Conservation (phyloP, 2,888 invertebrate genomes). For the Acronicta alni region DNA sequence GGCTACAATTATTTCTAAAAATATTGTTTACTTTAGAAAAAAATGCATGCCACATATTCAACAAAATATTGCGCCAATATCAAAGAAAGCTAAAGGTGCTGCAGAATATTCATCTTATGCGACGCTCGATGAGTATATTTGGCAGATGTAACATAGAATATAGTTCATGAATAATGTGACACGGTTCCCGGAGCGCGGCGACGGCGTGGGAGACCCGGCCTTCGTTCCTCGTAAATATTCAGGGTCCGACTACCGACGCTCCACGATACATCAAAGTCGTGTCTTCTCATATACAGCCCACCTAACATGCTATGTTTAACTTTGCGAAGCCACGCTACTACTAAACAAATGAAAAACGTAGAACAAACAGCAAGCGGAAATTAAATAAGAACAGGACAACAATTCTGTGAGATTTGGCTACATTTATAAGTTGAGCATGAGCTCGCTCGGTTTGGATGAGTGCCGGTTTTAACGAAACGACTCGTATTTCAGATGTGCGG, state of each 20-base stretch:
- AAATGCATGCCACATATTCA: slow-evolving; percentile 14
- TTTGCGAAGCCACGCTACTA: slow-evolving; percentile 40
- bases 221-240: slow-evolving; percentile 80
- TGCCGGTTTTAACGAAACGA: slow-evolving; percentile 18
- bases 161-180: slow-evolving; percentile 81
- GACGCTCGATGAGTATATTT: slow-evolving; percentile 61
- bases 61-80: slow-evolving; percentile 26
- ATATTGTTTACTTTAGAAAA: background rate
- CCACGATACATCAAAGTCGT: slow-evolving; percentile 81
- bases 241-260: slow-evolving; percentile 75
- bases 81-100: slow-evolving; percentile 32
- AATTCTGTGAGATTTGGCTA: slow-evolving; percentile 39
- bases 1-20: too few relatives aligned
- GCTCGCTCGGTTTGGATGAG: slow-evolving; percentile 10
- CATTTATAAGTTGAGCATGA: slow-evolving; percentile 32
- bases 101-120: slow-evolving; percentile 41
- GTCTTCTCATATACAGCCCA: slow-evolving; percentile 67
- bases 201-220: slow-evolving; percentile 53
- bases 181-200: slow-evolving; percentile 61
- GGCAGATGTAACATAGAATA: slow-evolving; percentile 70
- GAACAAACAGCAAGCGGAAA: slow-evolving; percentile 69
- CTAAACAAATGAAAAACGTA: slow-evolving; percentile 62
- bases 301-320: slow-evolving; percentile 59
- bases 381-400: slow-evolving; percentile 63
- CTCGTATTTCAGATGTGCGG: slow-evolving; percentile 13